Evolutionary conservation across 2,113 vertebrate genomes (phyloP).

Genomic region (Peromyscus polionotus): DNA sequence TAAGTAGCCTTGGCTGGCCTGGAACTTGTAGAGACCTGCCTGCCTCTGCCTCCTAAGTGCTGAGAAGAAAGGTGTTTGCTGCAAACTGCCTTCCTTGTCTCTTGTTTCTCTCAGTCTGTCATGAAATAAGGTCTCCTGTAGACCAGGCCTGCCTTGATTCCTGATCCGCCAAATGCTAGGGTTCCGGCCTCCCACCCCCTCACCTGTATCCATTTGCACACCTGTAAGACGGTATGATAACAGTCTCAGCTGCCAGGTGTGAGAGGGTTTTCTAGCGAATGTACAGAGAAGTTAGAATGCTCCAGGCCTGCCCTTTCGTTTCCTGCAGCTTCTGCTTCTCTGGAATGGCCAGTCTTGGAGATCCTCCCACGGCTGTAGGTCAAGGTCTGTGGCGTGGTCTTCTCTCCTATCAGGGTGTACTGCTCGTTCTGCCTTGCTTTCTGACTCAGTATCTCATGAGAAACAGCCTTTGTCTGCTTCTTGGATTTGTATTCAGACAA

Average conservation of each 20-base stretch:
- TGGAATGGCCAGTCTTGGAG: background rate
- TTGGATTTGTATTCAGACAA: slow-evolving; percentile 50
- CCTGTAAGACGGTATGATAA: background rate
- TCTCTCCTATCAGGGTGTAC: background rate
- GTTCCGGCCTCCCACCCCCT: too few relatives aligned
- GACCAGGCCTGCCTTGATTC: background rate
- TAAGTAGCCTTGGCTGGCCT: background rate
- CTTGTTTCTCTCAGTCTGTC: background rate
- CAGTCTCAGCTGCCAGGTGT: background rate
- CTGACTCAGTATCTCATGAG: background rate
- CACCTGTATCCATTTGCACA: background rate
- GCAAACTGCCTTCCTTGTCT: too few relatives aligned
- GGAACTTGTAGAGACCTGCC: background rate
- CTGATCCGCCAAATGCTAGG: too few relatives aligned
- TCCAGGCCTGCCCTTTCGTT: background rate
- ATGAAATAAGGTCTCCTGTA: background rate
- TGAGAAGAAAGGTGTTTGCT: background rate
- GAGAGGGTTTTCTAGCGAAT: background rate
- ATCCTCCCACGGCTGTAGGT: background rate
- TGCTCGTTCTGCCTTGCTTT: background rate
- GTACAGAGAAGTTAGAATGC: background rate
- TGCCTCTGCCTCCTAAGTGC: background rate
- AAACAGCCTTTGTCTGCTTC: slow-evolving; percentile 53
- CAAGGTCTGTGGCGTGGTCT: background rate
- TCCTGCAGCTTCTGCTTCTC: background rate